Evolutionary conservation across 2,888 invertebrate species (phyloP).

Genomic region (Ellobium chinense): DNA sequence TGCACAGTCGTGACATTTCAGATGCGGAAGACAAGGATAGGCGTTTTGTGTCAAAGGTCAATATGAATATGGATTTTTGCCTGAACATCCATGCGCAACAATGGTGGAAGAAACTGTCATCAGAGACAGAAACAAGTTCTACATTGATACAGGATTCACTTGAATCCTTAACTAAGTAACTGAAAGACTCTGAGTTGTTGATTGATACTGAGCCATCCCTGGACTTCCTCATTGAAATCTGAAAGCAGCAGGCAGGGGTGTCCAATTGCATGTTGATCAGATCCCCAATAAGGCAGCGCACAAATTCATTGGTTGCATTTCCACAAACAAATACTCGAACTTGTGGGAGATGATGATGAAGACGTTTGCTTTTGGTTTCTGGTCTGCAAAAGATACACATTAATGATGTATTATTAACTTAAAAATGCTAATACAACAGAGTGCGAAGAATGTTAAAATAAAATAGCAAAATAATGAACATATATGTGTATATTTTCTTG

Average conservation of each 20-base stretch:
- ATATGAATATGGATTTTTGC: conserved; percentile 32
- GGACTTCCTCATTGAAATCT: conserved; percentile 19
- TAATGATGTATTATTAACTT: too few relatives aligned
- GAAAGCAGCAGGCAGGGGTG: conserved; percentile 10
- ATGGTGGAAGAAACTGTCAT: conserved; percentile 42
- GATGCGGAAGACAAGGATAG: neutral
- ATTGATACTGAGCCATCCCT: conserved; percentile 4
- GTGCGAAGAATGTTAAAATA: too few relatives aligned
- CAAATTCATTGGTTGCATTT: conserved; percentile 30
- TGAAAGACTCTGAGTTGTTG: conserved; percentile 33
- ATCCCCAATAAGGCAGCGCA: conserved; percentile 31
- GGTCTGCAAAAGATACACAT: too few relatives aligned
- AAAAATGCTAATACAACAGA: too few relatives aligned
- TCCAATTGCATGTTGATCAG: conserved; percentile 9
- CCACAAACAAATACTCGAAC: conserved; percentile 35
- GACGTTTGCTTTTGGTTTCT: neutral
- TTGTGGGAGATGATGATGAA: conserved; percentile 20
- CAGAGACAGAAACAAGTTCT: conserved; percentile 25
- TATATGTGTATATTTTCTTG: too few relatives aligned
- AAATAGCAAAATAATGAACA: too few relatives aligned
- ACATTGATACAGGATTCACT: conserved; percentile 32
- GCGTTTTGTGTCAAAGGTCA: conserved; percentile 38
- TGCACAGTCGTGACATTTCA: conserved; percentile 34
- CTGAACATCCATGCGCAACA: conserved; percentile 45
- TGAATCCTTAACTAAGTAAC: conserved; percentile 21